Evolutionary conservation across 2,888 invertebrate species (phyloP), one percentile per base, ranked within the genome.

Genomic region (Drosophila nigricruria): DNA sequence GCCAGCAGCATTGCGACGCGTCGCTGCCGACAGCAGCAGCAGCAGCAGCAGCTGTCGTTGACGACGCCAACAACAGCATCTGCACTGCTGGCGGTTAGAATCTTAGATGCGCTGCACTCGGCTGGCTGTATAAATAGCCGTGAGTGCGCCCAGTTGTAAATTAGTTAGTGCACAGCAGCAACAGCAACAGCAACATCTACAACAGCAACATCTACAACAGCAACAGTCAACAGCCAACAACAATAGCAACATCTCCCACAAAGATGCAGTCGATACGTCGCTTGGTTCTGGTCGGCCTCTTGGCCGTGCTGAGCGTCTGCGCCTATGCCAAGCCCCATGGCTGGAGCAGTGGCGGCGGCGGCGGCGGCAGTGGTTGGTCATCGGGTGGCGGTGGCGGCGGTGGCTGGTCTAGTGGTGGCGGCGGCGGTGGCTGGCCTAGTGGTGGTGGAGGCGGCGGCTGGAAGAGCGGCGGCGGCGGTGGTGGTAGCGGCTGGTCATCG

Each of bases 141-240:
- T 79, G 75, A 76, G 77, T 83, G 73, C 65, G 73, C 75, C 79
- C 71, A 89, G 81, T 88, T 67, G 54, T 60, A 72, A 69, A 89
- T 79, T 88, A 85, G 85, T 85, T 81, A 83, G 75, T 81, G 84
- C 81, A 83, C 77, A 71, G 85, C 87, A 88, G 73, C 79, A 62
- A 45, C 42, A 62, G 23, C 70, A 58, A 20, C 77, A 65, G 9
- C 64, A 63, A 10, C 70, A 63, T 5, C 43, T 49, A 8, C 34
- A 50, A 0, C 63, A 72, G 0, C 57, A 62, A 0, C 57, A 68
- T 0, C 68, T 64, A 1, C 65, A 66, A 16, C 64, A 59, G 0
- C 61, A 45, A n/a, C 47, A 49, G 5, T n/a, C 62, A 59, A 0
- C 69, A 70, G 10, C 0, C 56, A 60, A 0, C 60, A 67, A 3